Evolutionary conservation across 2,888 invertebrate genomes (phyloP).

Genomic region (Pachymerium ferrugineum): DNA sequence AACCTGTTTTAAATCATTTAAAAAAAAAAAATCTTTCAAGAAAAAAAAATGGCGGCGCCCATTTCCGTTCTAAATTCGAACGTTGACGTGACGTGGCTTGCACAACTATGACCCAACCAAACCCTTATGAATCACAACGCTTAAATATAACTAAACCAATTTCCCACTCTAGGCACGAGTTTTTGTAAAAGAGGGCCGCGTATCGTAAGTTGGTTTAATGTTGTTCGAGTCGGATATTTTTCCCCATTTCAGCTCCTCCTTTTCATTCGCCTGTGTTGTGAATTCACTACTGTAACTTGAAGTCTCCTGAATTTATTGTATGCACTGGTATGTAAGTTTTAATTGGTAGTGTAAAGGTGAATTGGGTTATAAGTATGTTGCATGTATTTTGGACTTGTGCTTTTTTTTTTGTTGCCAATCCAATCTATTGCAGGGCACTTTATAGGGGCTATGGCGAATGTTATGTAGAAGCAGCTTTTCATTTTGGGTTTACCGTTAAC

Average conservation of each 20-base stretch:
- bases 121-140: neutral
- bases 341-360: neutral
- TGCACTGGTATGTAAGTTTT: constrained; percentile 1
- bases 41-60: too few relatives aligned
- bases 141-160: neutral
- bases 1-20: too few relatives aligned
- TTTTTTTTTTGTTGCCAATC: neutral
- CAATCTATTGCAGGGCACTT: neutral
- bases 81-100: too few relatives aligned
- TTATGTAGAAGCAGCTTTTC: neutral
- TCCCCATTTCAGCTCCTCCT: neutral
- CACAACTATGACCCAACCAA: neutral
- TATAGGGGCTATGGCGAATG: neutral
- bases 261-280: neutral
- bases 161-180: neutral
- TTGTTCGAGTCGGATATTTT: constrained; percentile 4
- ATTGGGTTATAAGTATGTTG: constrained; percentile 1
- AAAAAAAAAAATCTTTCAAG: too few relatives aligned
- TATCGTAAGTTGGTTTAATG: neutral
- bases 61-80: too few relatives aligned
- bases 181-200: neutral
- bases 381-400: neutral
- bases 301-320: neutral
- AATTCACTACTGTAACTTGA: constrained; percentile 3
- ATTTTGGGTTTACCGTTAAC: constrained; percentile 1